Evolutionary conservation across 2,113 vertebrate species (phyloP).

Genomic region (Zeus faber): DNA sequence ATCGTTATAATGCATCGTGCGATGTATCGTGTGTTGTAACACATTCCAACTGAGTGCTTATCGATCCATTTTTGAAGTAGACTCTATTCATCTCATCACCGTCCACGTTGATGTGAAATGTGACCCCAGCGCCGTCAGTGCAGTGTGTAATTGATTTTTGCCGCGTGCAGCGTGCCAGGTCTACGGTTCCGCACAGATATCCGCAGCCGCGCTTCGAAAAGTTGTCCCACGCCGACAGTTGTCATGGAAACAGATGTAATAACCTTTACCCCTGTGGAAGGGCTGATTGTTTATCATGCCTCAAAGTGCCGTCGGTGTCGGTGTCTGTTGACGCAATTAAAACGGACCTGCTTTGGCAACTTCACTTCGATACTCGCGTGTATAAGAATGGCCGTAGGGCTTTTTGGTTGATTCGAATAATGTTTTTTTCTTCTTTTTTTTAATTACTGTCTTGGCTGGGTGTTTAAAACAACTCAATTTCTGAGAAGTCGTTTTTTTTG

Average conservation of each 20-base stretch:
- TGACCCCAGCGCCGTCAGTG: background rate
- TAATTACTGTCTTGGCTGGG: conserved; percentile 14
- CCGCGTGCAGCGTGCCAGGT: too few relatives aligned
- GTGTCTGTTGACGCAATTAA: conserved; percentile 13
- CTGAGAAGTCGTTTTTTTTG: too few relatives aligned
- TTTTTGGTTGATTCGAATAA: conserved; percentile 11
- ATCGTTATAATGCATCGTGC: too few relatives aligned
- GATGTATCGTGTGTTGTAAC: too few relatives aligned
- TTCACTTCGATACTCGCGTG: too few relatives aligned
- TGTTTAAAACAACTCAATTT: conserved; percentile 13
- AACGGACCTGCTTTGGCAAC: too few relatives aligned
- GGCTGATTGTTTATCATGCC: conserved; percentile 38
- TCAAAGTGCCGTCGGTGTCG: conserved; percentile 25
- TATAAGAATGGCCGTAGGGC: background rate
- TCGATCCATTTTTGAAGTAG: too few relatives aligned
- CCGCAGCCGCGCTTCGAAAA: conserved; percentile 47
- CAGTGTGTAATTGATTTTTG: background rate
- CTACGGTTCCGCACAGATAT: too few relatives aligned
- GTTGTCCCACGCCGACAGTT: conserved; percentile 58
- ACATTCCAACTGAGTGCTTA: too few relatives aligned
- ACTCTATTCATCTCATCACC: too few relatives aligned
- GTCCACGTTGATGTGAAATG: too few relatives aligned
- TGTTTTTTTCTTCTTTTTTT: too few relatives aligned
- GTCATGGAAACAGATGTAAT: conserved; percentile 71
- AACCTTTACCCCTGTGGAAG: conserved; percentile 40